Base-by-base conservation (phyloP, 2,888 invertebrate genomes). In the Syritta pipiens region DNA sequence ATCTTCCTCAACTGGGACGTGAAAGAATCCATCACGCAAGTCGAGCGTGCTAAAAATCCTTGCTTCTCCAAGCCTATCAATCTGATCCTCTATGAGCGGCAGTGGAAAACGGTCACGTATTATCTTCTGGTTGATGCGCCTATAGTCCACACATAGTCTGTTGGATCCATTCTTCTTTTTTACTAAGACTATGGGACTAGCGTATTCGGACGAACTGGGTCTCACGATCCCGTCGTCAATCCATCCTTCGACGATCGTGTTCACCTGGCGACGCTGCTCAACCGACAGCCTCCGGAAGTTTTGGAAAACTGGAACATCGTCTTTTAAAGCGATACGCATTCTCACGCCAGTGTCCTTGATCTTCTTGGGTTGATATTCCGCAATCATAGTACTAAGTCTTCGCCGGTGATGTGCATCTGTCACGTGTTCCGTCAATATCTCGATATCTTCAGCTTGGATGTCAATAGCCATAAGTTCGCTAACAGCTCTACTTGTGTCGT, bases 1-100 rank as follows among this genome's bases (percentile, higher is more conserved):
- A 5, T 46, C 48, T 44, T 82, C 37, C 7, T 83, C 60, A 32
- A 86, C 59, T 4, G 82, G 82, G 0, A 86, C 82, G 46, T 87
- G 86, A 28, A 85, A 85, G 55, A 85, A 86, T 0, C 84, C 85
- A n/a, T 84, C 84, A 0, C 83, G 79, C 3, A 86, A 51, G 49
- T 84, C 84, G 7, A 85, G 49, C 17, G 83, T 82, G 4, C 75
- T 84, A 28, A 84, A 85, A 24, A 32, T 83, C 4, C 40, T 74
- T 12, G 83, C 82, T 10, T 83, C 84, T 48, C 79, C 68, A 1
- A 85, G 67, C 37, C 72, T 68, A 14, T 84, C 81, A 6, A 86
- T 17, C 46, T 82, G 82, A 26, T 85, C 85, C 4, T 85, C 83
- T 1, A 84, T 82, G n/a, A 77, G 30, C 4, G 84, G 84, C 40